Evolutionary conservation across 2,797 vertebrate genomes (phyloP).

Genomic region (Lindbergichthys nudifrons): DNA sequence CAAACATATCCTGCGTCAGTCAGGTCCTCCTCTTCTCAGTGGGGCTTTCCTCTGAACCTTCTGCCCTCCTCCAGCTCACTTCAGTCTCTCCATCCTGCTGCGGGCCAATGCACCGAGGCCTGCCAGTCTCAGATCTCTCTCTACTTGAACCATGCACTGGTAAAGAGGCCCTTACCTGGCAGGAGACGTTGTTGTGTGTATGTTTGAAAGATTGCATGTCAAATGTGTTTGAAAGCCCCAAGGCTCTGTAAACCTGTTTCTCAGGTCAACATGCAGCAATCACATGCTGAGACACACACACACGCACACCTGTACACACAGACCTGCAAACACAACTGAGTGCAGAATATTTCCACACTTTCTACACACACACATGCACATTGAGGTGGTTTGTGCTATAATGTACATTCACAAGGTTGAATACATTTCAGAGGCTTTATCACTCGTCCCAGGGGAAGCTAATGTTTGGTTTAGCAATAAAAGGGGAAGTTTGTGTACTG

Average conservation of each 20-base stretch:
- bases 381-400: neutral
- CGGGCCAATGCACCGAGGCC: conserved; percentile 18
- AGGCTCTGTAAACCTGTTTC: conserved; percentile 45
- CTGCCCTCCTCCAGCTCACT: neutral
- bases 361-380: neutral
- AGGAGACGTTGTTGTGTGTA: conserved; percentile 43
- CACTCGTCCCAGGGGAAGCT: neutral
- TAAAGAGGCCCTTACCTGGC: conserved; percentile 36
- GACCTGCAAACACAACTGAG: neutral
- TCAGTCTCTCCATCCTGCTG: conserved; percentile 8
- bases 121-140: conserved; percentile 23
- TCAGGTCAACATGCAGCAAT: conserved; percentile 35
- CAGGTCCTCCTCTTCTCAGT: neutral
- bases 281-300: neutral
- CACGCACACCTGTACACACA: neutral
- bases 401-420: conserved; percentile 8
- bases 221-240: conserved; percentile 34
- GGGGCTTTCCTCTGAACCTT: conserved; percentile 2
- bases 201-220: conserved; percentile 41
- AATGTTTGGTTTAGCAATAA: conserved; percentile 5
- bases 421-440: neutral
- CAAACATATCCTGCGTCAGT: neutral
- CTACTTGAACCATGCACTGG: conserved; percentile 37
- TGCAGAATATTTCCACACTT: neutral
- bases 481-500: conserved; percentile 20